phyloP scores from a whole-genome alignment of 2,797 vertebrate genomes.

The Uromys caudimaculatus region DNA sequence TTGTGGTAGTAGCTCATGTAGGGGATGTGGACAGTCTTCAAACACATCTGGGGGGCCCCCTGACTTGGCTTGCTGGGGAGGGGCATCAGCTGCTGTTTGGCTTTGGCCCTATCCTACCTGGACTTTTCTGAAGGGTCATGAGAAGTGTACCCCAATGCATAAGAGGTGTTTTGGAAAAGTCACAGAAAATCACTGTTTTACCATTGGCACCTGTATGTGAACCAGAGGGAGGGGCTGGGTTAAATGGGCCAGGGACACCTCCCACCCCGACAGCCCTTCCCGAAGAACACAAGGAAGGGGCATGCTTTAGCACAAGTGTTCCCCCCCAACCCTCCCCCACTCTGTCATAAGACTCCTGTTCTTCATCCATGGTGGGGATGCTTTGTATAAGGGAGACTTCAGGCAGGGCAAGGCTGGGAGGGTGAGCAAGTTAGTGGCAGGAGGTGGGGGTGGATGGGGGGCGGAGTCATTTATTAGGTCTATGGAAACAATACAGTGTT shows the following conservation, averaged over 20 bases:
- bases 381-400: conserved; percentile 14
- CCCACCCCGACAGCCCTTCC: background rate
- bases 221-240: background rate
- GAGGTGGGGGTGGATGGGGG: background rate
- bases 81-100: accelerated
- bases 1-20: too few species aligned
- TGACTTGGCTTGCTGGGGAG: accelerated
- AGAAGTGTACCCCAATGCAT: background rate
- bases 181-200: accelerated
- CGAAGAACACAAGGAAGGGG: accelerated
- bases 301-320: background rate
- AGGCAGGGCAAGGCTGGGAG: background rate
- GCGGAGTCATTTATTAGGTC: conserved; percentile 58
- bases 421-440: background rate
- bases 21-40: background rate
- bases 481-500: conserved; percentile 46
- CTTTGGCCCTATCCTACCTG: background rate
- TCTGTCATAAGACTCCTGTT: background rate
- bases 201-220: accelerated
- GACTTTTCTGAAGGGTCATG: background rate
- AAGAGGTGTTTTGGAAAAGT: background rate
- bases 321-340: accelerated
- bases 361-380: background rate
- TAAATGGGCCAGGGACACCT: accelerated
- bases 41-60: accelerated